Evolutionary conservation across 1,140 invertebrate genomes (phyloP), one percentile per base, ranked within the genome.

Genomic region (Drosophila gunungcola): DNA sequence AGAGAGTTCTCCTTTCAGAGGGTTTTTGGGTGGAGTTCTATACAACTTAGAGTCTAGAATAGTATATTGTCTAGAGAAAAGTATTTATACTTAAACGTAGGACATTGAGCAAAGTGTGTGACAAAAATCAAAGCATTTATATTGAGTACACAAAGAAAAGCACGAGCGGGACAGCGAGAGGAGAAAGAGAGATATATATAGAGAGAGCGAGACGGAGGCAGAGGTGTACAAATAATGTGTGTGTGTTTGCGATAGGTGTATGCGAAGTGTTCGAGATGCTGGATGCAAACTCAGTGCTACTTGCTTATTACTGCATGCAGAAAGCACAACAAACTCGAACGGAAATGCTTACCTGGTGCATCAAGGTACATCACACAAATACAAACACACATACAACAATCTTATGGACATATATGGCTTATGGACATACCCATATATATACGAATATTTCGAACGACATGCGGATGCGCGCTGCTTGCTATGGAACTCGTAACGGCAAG

Each of bases 391-490:
- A 49, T 29, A 70, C 42, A 72, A 48, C 29, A 64, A 49, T 32
- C 43, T 43, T 45, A 61, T 13, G 38, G n/a, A 51, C 38, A 67
- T 32, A 62, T 46, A 21, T 12, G 48, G 61, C 61, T 46, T 54
- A 62, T 73, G 16, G 29, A 51, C 42, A 51, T 63, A 63, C 53
- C 43, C 16, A 53, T 57, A 53, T 32, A 53, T 32, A 7, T 62
- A 55, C 46, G 56, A 43, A 29, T 58, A 72, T 43, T 53, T 32
- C 38, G 29, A 85, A 75, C 49, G 42, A 55, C 82, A 86, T 86
- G 82, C 82, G 55, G 62, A 88, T 88, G 82, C 83, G 83, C 82
- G 83, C 83, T 88, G 75, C 79, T 86, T 81, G 69, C 78, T 85
- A 82, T 48, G 38, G 52, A 84, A 80, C 69, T 79, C 38, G 43